A percentile compares a stretch with the other conserved stretches of the same genome.
Conservation (phyloP, 2,113 vertebrate species). For the Carlito syrichta region DNA sequence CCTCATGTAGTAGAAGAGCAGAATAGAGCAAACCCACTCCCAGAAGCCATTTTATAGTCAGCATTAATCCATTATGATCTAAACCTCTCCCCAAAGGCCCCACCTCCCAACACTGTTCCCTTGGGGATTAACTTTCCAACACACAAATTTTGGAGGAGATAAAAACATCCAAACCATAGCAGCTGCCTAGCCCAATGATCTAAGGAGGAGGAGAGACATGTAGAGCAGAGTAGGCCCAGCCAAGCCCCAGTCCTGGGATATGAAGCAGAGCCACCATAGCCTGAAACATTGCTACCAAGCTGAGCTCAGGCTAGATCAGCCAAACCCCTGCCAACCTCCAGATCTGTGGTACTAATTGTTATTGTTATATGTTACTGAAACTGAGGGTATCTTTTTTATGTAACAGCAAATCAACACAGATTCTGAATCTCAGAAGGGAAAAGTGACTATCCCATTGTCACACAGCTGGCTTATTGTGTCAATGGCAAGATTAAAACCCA, state of each 20-base stretch:
- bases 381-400: neutral
- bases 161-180: neutral
- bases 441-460: neutral
- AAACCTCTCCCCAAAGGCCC: neutral
- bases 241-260: neutral
- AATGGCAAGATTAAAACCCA: constrained; percentile 26
- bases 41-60: neutral
- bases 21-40: neutral
- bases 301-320: neutral
- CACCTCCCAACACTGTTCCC: neutral
- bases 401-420: neutral
- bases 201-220: neutral
- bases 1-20: neutral
- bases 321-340: neutral
- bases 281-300: neutral
- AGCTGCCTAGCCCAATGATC: neutral
- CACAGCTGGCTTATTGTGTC: neutral
- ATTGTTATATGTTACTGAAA: neutral
- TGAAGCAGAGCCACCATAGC: neutral
- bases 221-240: neutral
- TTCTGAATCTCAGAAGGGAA: neutral
- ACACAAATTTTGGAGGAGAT: neutral
- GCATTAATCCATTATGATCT: neutral
- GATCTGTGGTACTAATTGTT: neutral
- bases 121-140: neutral